Conservation (phyloP, 2,797 vertebrate genomes). For the Myripristis jacobus region DNA sequence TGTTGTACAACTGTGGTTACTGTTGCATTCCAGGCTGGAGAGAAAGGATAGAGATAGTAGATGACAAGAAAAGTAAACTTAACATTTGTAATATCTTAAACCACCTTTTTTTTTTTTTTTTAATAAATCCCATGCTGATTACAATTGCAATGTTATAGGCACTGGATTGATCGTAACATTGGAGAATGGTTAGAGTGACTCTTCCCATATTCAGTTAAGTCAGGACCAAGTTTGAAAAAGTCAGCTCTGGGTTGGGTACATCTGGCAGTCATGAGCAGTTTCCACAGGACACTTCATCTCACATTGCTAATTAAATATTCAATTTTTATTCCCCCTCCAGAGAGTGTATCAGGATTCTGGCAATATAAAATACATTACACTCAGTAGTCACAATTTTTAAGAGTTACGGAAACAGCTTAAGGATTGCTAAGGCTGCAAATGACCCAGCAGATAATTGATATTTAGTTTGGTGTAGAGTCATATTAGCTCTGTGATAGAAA, state of each 20-base stretch:
- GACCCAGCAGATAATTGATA: conserved; percentile 39
- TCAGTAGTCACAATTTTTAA: conserved; percentile 17
- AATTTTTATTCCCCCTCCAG: not conserved
- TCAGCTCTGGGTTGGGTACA: not conserved
- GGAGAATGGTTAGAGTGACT: not conserved
- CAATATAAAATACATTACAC: conserved; percentile 12
- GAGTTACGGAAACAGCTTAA: conserved; percentile 24
- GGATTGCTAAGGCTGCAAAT: conserved; percentile 26
- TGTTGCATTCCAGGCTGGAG: conserved; percentile 34
- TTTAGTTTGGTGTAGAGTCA: conserved; percentile 48
- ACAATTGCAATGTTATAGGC: not conserved
- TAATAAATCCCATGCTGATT: not conserved
- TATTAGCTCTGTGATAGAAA: conserved; percentile 19
- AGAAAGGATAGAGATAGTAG: conserved; percentile 6
- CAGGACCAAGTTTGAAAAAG: conserved; percentile 4
- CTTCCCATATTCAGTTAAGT: conserved; percentile 8
- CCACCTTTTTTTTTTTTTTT: no score
- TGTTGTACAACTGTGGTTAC: conserved; percentile 8
- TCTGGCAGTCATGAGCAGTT: conserved; percentile 4
- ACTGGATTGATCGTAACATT: not conserved
- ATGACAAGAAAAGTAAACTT: not conserved
- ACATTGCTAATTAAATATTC: not conserved
- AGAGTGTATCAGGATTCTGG: not conserved
- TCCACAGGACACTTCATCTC: conserved; percentile 10
- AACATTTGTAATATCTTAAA: not conserved